Evolutionary conservation across 2,888 invertebrate genomes (phyloP), one percentile per base, ranked within the genome.

Genomic region (Stenoptilia bipunctidactyla): DNA sequence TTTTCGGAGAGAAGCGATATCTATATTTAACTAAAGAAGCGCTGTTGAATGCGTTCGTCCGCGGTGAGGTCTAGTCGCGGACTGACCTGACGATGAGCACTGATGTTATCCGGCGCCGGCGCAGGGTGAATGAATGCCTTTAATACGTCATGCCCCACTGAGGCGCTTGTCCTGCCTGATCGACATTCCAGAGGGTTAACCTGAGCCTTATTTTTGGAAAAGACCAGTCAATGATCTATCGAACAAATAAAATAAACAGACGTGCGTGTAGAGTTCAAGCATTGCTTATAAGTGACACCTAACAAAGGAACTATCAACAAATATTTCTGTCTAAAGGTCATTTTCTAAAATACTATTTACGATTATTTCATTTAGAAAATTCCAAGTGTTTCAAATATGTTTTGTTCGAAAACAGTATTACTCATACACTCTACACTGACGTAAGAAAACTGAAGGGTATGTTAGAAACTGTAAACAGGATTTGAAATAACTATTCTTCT

Each of bases 31-130:
- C 2, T 30, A 20, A 5, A 20, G 8, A 3, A 20, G 20, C 30
- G 46, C 49, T 41, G 36, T 37, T 43, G 50, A 47, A 46, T 51
- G 55, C 52, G 49, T 66, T 64, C 60, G 66, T 62, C 48, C 64
- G 61, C 67, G 58, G 56, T 57, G 69, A 67, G 66, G 51, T 63
- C 49, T 57, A 55, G 49, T 59, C 63, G 67, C 66, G 61, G 58
- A 74, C 74, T 73, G 66, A 57, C 41, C 4, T 5, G 20, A 51
- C 66, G 66, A 58, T 69, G 70, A 69, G 72, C 68, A 63, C 58
- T 61, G 55, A 49, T 47, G 53, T 48, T 53, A 48, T 53, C 64
- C 58, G 63, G 61, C 49, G 61, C 67, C 68, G 64, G 40, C 42
- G 52, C 55, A 55, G 55, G 52, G 54, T 51, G 52, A 58, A 51